phyloP scores from a whole-genome alignment of 2,797 vertebrate genomes.

The Alfaro cultratus region DNA sequence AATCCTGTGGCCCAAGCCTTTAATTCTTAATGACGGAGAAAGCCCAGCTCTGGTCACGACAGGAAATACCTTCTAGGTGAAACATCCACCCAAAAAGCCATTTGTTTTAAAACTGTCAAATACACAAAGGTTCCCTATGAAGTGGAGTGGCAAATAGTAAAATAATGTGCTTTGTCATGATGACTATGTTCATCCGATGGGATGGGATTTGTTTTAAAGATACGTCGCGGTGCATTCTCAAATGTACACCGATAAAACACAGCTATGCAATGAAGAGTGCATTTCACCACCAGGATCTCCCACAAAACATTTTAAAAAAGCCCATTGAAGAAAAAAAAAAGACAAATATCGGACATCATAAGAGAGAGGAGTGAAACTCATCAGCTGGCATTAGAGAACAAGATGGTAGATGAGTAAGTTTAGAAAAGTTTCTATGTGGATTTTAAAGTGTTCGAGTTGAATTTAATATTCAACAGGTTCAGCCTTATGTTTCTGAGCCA shows the following conservation, averaged over 20 bases:
- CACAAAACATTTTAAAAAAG: not conserved
- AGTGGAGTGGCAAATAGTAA: slow-evolving; percentile 2
- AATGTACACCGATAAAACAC: not conserved
- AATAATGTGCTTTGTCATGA: slow-evolving; percentile 39
- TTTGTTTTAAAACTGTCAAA: slow-evolving; percentile 53
- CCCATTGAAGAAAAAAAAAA: not conserved
- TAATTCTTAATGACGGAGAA: slow-evolving; percentile 68
- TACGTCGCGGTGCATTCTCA: not conserved
- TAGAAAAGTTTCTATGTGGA: not conserved
- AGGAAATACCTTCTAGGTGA: slow-evolving; percentile 77
- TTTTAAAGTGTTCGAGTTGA: not conserved
- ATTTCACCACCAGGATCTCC: not conserved
- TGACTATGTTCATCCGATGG: slow-evolving; percentile 12
- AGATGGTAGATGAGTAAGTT: not conserved
- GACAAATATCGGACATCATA: not conserved
- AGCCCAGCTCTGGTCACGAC: slow-evolving; percentile 70
- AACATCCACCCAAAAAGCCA: slow-evolving; percentile 60
- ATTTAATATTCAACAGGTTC: not conserved
- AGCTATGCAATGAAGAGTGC: not conserved
- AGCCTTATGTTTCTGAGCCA: not conserved
- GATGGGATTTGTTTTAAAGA: not conserved
- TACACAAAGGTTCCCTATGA: slow-evolving; percentile 31
- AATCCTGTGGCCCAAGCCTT: slow-evolving; percentile 61
- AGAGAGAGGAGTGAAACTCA: not conserved
- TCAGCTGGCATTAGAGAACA: not conserved